phyloP scores from a whole-genome alignment of 2,888 invertebrate species.

The Crepidodera aurea region DNA sequence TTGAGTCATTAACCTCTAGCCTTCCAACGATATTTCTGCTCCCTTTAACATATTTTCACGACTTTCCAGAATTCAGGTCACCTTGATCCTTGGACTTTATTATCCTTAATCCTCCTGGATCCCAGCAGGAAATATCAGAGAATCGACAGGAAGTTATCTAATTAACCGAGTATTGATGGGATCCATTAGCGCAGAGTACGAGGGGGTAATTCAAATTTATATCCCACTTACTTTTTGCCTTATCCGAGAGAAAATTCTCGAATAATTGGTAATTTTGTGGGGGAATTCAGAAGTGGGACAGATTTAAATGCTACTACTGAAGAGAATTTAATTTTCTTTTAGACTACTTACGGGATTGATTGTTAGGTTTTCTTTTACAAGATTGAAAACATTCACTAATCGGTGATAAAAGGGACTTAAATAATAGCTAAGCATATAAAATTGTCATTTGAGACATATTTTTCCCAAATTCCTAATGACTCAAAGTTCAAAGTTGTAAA shows the following conservation, averaged over 20 bases:
- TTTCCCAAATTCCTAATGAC: no score
- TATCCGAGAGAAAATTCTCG: background rate
- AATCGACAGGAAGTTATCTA: slow-evolving; percentile 34
- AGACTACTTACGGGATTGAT: no score
- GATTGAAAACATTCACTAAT: no score
- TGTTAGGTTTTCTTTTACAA: no score
- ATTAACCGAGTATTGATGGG: slow-evolving; percentile 31
- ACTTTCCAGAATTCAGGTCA: slow-evolving; percentile 19
- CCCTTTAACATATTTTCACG: slow-evolving; percentile 1
- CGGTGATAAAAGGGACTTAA: no score
- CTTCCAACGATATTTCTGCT: no score
- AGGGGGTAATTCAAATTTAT: slow-evolving; percentile 27
- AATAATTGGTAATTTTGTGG: slow-evolving; percentile 4
- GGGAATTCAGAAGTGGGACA: background rate
- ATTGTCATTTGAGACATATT: no score
- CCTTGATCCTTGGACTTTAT: slow-evolving; percentile 18
- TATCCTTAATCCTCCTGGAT: slow-evolving; percentile 19
- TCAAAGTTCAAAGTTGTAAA: no score
- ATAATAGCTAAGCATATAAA: no score
- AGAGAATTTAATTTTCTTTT: no score
- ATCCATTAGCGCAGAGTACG: slow-evolving; percentile 14
- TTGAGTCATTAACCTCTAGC: no score
- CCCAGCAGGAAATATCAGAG: slow-evolving; percentile 27
- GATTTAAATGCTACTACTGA: no score
- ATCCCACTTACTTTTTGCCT: slow-evolving; percentile 1